Evolutionary conservation across 1,140 invertebrate genomes (phyloP).

Genomic region (Lerema accius): DNA sequence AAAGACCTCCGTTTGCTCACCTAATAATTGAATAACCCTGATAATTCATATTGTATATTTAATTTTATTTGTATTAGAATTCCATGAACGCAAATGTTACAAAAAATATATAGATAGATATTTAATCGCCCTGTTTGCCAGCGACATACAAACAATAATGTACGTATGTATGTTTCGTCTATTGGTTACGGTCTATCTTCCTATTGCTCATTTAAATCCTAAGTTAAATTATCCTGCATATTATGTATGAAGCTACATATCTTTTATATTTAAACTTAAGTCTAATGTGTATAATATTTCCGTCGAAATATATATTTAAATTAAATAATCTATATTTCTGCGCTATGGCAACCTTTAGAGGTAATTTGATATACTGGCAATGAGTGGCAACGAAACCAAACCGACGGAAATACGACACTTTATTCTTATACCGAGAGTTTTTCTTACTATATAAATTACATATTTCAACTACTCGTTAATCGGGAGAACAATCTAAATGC

Average conservation of each 20-base stretch:
- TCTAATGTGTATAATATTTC: constrained; percentile 53
- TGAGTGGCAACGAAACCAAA: constrained; percentile 42
- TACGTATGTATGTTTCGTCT: constrained; percentile 33
- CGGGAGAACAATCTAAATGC: constrained; percentile 66
- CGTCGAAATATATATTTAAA: constrained; percentile 37
- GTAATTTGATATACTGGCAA: constrained; percentile 46
- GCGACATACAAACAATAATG: constrained; percentile 47
- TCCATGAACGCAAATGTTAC: constrained; percentile 43
- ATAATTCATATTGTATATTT: no score
- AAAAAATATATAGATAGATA: constrained; percentile 42
- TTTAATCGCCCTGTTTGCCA: constrained; percentile 52
- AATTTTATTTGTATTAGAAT: constrained; percentile 45
- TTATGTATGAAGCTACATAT: constrained; percentile 50
- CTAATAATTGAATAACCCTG: no score
- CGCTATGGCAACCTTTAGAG: constrained; percentile 22
- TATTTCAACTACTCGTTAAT: constrained; percentile 54
- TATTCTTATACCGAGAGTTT: constrained; percentile 44
- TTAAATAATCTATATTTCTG: constrained; percentile 19
- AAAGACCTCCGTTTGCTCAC: no score
- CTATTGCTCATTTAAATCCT: constrained; percentile 55
- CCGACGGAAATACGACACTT: constrained; percentile 59
- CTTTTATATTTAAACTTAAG: constrained; percentile 54
- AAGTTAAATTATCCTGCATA: constrained; percentile 35
- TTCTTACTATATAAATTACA: constrained; percentile 52
- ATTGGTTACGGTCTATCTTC: constrained; percentile 35